Evolutionary conservation across 1,140 invertebrate species (phyloP), one percentile per base, ranked within the genome.

Genomic region (Bombus turneri): DNA sequence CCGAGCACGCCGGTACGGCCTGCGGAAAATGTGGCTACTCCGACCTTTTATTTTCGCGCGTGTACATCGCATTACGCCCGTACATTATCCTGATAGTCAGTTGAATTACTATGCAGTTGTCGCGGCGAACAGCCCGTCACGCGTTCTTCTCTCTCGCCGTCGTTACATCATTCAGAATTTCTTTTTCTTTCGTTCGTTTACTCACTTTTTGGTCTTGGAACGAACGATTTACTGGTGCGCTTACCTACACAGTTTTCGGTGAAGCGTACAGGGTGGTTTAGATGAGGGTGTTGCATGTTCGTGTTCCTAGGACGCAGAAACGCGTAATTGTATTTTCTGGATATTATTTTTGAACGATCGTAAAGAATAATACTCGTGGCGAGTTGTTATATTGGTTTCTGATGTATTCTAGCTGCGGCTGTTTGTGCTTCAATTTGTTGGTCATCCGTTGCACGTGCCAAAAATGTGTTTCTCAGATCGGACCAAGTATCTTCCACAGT

Each of bases 51-150:
- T 83, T 83, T 83, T 83, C 72, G 53, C 71, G 80, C 85, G 73
- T 77, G 41, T 77, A 86, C 85, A 34, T 83, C 80, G 85, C 59
- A 64, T 81, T 85, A 81, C 71, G 18, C 34, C 25, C 39, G 15
- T 47, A 47, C 47, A 47, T 47, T 47, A 47, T 15, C 34, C 37
- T 68, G 83, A 81, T 85, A 81, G 25, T 57, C 31, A 25, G 15
- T 28, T 84, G 76, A 84, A 80, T 84, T 84, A 84, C 83, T 59
- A 78, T 71, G 64, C 47, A 78, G n/a, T 78, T 69, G 82, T 71
- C 81, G 64, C 64, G 37, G 59, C 47, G 18, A 28, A 59, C 68
- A 8, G 28, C 34, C n/a, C 77, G 66, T 28, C 25, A 6, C 79
- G 37, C 68, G 68, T 75, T 82, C 41, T n/a, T 66, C 71, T 64